Evolutionary conservation across 2,113 vertebrate genomes (phyloP).

Genomic region (Orcinus orca): DNA sequence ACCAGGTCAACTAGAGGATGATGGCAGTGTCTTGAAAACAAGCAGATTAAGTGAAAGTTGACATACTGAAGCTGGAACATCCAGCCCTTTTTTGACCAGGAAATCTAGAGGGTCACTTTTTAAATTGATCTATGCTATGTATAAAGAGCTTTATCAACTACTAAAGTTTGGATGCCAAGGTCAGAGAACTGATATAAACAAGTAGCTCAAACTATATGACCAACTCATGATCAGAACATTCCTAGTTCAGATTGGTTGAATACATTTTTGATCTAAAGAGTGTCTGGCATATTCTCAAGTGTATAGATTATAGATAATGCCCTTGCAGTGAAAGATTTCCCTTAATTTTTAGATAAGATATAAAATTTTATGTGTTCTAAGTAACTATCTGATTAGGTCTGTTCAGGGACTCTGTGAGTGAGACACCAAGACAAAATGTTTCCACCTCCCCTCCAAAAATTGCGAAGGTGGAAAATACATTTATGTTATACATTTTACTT

Average conservation of each 20-base stretch:
- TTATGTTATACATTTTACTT: neutral
- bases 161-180: neutral
- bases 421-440: neutral
- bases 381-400: neutral
- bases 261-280: neutral
- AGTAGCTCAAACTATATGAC: neutral
- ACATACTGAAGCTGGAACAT: neutral
- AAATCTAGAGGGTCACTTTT: constrained; percentile 2
- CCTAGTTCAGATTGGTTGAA: neutral
- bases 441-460: neutral
- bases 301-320: neutral
- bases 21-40: neutral
- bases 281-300: neutral
- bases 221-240: neutral
- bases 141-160: neutral
- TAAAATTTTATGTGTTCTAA: neutral
- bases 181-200: neutral
- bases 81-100: neutral
- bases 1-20: neutral
- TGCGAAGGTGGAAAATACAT: neutral
- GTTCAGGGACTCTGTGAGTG: neutral
- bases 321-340: neutral
- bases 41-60: neutral
- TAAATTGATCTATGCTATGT: neutral
- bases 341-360: neutral